A percentile compares a stretch with the other conserved stretches of the same genome.
Conservation (phyloP, 2,888 invertebrate species). For the Luperina testacea region DNA sequence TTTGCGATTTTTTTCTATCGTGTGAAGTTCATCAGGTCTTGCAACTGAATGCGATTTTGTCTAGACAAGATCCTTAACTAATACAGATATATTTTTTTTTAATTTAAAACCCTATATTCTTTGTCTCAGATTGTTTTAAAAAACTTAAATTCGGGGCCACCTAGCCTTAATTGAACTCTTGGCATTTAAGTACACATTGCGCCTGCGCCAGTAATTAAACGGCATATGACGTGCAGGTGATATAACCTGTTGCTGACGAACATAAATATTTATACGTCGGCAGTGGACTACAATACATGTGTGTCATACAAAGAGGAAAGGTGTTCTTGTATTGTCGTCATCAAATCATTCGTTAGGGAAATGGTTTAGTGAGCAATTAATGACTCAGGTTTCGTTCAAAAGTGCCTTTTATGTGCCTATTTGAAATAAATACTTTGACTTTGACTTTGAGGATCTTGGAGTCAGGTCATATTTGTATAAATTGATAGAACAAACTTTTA, state of each 20-base stretch:
- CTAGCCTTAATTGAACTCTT: constrained; percentile 23
- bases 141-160: too few relatives aligned
- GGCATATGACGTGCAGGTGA: constrained; percentile 7
- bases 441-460: background rate
- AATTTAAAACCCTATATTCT: too few relatives aligned
- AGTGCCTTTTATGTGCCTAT: too few relatives aligned
- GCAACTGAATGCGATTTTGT: too few relatives aligned
- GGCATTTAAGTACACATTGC: constrained; percentile 14
- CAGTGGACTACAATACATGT: constrained; percentile 2
- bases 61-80: too few relatives aligned
- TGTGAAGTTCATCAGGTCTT: too few relatives aligned
- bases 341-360: background rate
- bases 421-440: too few relatives aligned
- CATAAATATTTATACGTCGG: constrained; percentile 20
- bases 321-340: constrained; percentile 4
- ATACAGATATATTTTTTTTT: too few relatives aligned
- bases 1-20: too few relatives aligned
- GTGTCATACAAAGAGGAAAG: background rate
- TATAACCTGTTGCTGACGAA: constrained; percentile 14
- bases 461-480: background rate
- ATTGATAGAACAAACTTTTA: too few relatives aligned
- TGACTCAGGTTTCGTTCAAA: background rate
- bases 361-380: background rate
- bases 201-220: background rate
- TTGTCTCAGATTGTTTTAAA: too few relatives aligned